phyloP scores from a whole-genome alignment of 2,113 vertebrate genomes.

The Poecilia latipinna region DNA sequence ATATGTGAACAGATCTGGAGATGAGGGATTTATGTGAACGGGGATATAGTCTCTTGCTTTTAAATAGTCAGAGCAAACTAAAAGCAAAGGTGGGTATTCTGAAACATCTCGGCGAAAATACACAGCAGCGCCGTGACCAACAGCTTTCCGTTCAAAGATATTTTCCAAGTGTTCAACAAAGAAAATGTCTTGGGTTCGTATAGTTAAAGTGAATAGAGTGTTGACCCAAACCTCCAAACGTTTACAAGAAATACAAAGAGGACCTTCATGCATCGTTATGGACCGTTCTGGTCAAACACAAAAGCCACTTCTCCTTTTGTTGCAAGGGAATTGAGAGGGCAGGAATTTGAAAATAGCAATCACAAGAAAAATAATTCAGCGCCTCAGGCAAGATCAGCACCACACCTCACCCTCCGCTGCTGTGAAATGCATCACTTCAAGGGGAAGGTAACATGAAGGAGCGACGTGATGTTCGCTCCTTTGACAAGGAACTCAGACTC shows the following conservation, averaged over 20 bases:
- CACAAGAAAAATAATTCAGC: conserved; percentile 22
- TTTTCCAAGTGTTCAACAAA: too few species aligned
- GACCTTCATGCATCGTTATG: conserved; percentile 37
- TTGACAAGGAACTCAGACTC: conserved; percentile 5
- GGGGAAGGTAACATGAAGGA: neutral
- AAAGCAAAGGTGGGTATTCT: neutral
- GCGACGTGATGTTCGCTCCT: neutral
- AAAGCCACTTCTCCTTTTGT: conserved; percentile 21
- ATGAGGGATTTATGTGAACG: neutral
- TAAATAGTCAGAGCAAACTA: neutral
- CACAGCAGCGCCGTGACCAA: neutral
- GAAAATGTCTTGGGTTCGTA: too few species aligned
- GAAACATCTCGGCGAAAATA: neutral
- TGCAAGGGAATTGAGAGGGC: conserved; percentile 7
- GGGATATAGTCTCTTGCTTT: neutral
- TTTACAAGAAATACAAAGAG: conserved; percentile 32
- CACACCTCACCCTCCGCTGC: conserved; percentile 15
- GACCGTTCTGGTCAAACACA: conserved; percentile 25
- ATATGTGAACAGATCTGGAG: neutral
- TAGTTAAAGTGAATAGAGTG: too few species aligned
- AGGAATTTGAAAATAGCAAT: conserved; percentile 35
- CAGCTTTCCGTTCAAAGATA: neutral
- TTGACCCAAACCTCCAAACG: neutral
- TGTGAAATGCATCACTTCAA: neutral
- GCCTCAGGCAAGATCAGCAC: conserved; percentile 26